phyloP scores from a whole-genome alignment of 2,797 vertebrate genomes.

The Vespertilio murinus region DNA sequence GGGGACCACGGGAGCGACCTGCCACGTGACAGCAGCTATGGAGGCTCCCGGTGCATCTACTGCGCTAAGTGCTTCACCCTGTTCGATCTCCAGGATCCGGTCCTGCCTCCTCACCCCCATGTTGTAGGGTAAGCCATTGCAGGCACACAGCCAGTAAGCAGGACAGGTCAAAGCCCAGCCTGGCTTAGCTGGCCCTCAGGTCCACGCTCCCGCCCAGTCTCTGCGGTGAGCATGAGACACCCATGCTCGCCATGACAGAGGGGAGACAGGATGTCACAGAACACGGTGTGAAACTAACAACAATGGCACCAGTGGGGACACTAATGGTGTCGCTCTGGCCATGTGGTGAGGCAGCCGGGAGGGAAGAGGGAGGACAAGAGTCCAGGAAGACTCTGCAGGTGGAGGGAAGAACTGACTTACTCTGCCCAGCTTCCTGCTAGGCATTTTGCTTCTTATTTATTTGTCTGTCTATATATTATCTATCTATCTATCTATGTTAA shows the following conservation, averaged over 20 bases:
- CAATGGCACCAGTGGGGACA: fast-evolving
- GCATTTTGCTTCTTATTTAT: neutral
- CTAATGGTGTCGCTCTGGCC: neutral
- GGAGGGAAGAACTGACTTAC: neutral
- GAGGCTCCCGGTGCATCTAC: neutral
- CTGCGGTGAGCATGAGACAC: neutral
- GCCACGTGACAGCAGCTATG: neutral
- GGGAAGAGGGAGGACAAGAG: fast-evolving
- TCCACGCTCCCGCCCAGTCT: neutral
- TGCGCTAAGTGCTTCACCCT: neutral
- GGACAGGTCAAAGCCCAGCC: neutral
- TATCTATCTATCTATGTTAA: no score
- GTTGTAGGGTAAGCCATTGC: neutral
- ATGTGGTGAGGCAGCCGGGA: neutral
- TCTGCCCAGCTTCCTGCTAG: neutral
- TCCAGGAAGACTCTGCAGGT: neutral
- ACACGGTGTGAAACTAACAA: neutral
- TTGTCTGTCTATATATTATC: no score
- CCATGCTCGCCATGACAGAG: neutral
- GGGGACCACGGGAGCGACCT: neutral
- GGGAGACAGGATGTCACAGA: neutral
- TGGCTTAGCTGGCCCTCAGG: neutral
- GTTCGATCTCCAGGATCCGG: neutral
- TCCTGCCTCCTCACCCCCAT: neutral
- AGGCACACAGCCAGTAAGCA: neutral